Conservation (phyloP, 2,113 vertebrate genomes). For the Tympanuchus pallidicinctus region DNA sequence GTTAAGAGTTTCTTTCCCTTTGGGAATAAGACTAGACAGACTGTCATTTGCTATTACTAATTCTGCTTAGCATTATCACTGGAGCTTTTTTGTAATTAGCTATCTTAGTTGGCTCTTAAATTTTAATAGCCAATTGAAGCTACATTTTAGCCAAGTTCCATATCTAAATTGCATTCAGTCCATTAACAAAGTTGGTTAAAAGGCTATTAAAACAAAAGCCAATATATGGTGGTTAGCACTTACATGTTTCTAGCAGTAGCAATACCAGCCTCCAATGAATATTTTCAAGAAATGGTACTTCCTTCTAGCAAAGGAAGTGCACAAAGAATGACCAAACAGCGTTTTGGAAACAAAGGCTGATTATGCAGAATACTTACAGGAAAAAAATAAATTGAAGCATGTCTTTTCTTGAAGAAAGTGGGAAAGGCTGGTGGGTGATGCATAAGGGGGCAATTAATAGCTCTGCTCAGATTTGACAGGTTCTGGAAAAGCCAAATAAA, state of each 20-base stretch:
- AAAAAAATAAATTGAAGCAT: background rate
- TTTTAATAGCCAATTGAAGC: constrained; percentile 90
- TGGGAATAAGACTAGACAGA: constrained; percentile 86
- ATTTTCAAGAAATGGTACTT: constrained; percentile 44
- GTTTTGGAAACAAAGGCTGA: background rate
- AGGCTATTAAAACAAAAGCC: constrained; percentile 85
- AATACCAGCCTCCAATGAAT: constrained; percentile 35
- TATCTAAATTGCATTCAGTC: constrained; percentile 86
- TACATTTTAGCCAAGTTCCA: constrained; percentile 87
- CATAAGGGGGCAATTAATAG: constrained; percentile 54
- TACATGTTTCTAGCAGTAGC: constrained; percentile 44
- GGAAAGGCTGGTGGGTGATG: background rate
- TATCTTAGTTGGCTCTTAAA: constrained; percentile 88
- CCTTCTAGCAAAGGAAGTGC: constrained; percentile 38
- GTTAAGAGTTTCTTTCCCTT: constrained; percentile 80
- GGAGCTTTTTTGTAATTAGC: constrained; percentile 86
- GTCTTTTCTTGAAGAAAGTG: constrained; percentile 17
- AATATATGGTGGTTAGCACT: constrained; percentile 75
- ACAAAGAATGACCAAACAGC: background rate
- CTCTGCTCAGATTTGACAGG: constrained; percentile 69
- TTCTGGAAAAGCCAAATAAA: constrained; percentile 75
- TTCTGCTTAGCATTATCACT: constrained; percentile 84
- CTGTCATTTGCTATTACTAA: constrained; percentile 86
- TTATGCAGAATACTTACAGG: background rate
- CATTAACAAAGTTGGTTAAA: constrained; percentile 90